These are phyloP conservation scores for mouse (Mus musculus) DNA, from an alignment of 2,113 vertebrate genomes.

Conservation along the genomic window GRCm39 chr3:117637501-117638000, in stretches of 20 bases:
- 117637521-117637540: not conserved
- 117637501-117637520: conserved; percentile 6
- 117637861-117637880: not conserved
- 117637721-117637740: not conserved
- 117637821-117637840: too few relatives aligned
- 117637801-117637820: not conserved
- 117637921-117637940: not conserved
- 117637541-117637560: not conserved
- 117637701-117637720: not conserved
- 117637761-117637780: not conserved
- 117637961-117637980: not conserved
- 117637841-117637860: not conserved
- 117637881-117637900: not conserved
- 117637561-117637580: not conserved
- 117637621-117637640: not conserved
- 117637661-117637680: not conserved
- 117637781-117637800: too few relatives aligned
- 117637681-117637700: not conserved
- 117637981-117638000: not conserved
- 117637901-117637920: not conserved
- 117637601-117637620: not conserved
- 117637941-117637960: not conserved
- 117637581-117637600: not conserved
- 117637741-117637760: not conserved
- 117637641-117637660: not conserved